Evolutionary conservation across 2,797 vertebrate species (phyloP), one percentile per base, ranked within the genome.

Genomic region (Crypturellus tataupa): DNA sequence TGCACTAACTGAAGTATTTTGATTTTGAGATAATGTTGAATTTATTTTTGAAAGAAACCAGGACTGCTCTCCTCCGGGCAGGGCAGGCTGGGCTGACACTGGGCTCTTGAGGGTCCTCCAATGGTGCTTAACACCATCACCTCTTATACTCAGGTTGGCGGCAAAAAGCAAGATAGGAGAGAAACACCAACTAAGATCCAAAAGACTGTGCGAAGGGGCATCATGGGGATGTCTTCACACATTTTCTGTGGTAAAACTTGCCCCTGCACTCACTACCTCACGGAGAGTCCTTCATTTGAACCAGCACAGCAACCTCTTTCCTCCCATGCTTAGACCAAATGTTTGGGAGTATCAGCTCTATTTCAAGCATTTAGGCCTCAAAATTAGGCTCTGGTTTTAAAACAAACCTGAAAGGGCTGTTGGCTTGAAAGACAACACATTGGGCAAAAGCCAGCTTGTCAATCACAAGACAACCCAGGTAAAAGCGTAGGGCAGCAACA

Each of bases 341-440:
- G 81, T 18, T 59, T 77, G 53, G 44, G 69, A 87, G 55, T 27
- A 35, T 10, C 12, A 8, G 76, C 56, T 47, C n/a, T 42, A 49
- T 63, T 81, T 92, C 58, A 82, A 93, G 82, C 47, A 71, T 67
- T 71, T 39, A 80, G 25, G 44, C 67, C 72, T 23, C 59, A 81
- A 85, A 84, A 8, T 63, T n/a, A 56, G 27, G 53, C 49, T 56
- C 77, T 8, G 3, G 12, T 81, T 91, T 96, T 77, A 77, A 90
- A 94, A 91, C 4, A 18, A 80, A 71, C n/a, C 72, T 53, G 25
- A 83, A 10, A 19, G 24, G 59, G n/a, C 10, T 85, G 27, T 56
- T 46, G 12, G 25, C 31, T 65, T 59, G 23, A 71, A 12, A 71
- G 44, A 92, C 85, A 91, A 84, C 2, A 44, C 5, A 11, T 44